These are phyloP conservation scores for Euspilapteryx auroguttella DNA, from an alignment of 2,888 invertebrate species.

Conservation along the genomic window DNA sequence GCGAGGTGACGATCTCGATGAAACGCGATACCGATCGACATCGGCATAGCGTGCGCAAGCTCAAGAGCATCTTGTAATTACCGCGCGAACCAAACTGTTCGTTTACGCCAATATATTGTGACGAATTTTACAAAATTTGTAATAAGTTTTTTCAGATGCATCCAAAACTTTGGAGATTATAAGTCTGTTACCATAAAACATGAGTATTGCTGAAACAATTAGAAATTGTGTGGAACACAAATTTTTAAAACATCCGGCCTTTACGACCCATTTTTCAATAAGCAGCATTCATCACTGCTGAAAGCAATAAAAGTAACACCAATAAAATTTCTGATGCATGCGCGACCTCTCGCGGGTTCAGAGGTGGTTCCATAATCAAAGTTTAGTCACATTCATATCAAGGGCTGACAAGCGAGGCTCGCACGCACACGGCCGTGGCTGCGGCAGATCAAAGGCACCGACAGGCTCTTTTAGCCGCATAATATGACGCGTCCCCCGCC, in stretches of 20 bases:
- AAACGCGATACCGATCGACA: slow-evolving; percentile 32
- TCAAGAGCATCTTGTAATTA: slow-evolving; percentile 42
- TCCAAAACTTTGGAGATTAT: too few relatives aligned
- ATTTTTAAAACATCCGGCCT: too few relatives aligned
- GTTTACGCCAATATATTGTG: neutral
- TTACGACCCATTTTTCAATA: too few relatives aligned
- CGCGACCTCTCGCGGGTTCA: too few relatives aligned
- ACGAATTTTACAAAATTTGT: too few relatives aligned
- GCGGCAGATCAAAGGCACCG: slow-evolving; percentile 56
- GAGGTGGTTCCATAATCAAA: slow-evolving; percentile 45
- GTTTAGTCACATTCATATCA: slow-evolving; percentile 60
- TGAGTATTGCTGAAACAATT: too few relatives aligned
- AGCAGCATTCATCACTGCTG: too few relatives aligned
- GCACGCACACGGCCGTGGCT: slow-evolving; percentile 20
- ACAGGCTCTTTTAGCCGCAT: slow-evolving; percentile 61
- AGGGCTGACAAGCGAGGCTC: slow-evolving; percentile 41
- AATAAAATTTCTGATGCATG: too few relatives aligned
- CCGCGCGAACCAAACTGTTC: slow-evolving; percentile 13
- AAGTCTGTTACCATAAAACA: too few relatives aligned
- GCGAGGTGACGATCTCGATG: slow-evolving; percentile 39
- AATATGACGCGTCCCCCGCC: slow-evolving; percentile 56
- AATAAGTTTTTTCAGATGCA: too few relatives aligned
- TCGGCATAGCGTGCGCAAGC: slow-evolving; percentile 11
- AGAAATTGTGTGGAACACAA: too few relatives aligned
- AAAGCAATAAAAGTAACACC: too few relatives aligned